Evolutionary conservation across 2,113 vertebrate genomes (phyloP).

Genomic region (Connochaetes taurinus): DNA sequence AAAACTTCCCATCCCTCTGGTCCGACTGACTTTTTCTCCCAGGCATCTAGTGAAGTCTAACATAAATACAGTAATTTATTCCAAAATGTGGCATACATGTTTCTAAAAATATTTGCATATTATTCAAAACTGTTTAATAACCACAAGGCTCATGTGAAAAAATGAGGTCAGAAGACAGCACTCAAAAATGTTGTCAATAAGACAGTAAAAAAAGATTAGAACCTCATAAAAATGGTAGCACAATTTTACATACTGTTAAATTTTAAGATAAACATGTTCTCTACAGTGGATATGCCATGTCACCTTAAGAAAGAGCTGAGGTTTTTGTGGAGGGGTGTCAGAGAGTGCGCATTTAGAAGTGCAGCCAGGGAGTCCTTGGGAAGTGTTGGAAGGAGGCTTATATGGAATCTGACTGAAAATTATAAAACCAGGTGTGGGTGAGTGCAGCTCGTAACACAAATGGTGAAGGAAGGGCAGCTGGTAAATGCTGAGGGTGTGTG

Average conservation of each 20-base stretch:
- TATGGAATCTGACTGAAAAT: background rate
- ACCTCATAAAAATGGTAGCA: background rate
- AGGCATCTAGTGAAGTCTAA: background rate
- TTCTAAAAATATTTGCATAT: background rate
- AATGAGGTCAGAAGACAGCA: background rate
- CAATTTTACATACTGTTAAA: background rate
- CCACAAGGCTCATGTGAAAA: background rate
- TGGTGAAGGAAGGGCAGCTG: background rate
- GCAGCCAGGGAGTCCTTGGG: background rate
- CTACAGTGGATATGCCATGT: no score
- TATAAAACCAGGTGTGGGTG: background rate
- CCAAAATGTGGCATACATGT: background rate
- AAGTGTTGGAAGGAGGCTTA: background rate
- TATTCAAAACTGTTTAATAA: background rate
- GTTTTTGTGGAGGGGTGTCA: background rate
- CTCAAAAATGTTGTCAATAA: background rate
- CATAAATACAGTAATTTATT: no score
- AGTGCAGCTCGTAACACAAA: background rate
- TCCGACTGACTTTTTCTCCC: background rate
- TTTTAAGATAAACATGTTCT: background rate
- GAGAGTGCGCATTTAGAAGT: background rate
- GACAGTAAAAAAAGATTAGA: background rate
- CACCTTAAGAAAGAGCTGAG: background rate
- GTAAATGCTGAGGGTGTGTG: no score
- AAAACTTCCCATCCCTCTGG: background rate